Conservation (phyloP, 2,113 vertebrate species). For the Apodemus speciosus region DNA sequence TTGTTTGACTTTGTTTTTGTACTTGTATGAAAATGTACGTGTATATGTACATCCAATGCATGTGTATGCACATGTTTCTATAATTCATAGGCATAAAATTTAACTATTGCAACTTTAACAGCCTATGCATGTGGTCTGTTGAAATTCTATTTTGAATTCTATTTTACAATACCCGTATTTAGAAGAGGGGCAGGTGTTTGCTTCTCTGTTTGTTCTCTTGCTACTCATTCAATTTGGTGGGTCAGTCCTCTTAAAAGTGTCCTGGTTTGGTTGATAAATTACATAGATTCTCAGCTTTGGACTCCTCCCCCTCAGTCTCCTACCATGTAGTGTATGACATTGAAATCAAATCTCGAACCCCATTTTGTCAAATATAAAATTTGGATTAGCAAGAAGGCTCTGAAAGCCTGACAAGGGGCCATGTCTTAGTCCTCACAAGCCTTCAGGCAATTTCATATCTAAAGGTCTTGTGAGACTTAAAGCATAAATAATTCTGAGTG, state of each 20-base stretch:
- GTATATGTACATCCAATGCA: background rate
- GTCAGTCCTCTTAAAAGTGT: background rate
- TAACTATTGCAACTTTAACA: background rate
- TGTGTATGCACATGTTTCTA: background rate
- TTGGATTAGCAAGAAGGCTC: background rate
- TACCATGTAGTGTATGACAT: background rate
- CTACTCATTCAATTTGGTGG: background rate
- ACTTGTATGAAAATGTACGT: background rate
- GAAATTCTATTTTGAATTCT: background rate
- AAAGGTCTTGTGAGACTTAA: background rate
- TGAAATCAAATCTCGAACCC: conserved; percentile 6
- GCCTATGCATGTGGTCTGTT: background rate
- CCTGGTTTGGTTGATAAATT: background rate
- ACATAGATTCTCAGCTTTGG: background rate
- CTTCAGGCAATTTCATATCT: background rate
- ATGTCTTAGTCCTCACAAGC: background rate
- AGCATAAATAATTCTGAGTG: background rate
- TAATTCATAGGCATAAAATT: background rate
- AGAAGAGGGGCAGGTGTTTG: background rate
- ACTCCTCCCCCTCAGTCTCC: background rate
- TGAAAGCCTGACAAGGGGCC: background rate
- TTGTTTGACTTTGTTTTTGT: background rate
- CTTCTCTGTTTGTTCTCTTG: background rate
- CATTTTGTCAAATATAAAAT: conserved; percentile 30
- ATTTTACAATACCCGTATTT: background rate